A percentile compares a stretch with the other conserved stretches of the same genome.
Evolutionary conservation across 1,140 invertebrate species (phyloP).

Genomic region (Campodea augens): DNA sequence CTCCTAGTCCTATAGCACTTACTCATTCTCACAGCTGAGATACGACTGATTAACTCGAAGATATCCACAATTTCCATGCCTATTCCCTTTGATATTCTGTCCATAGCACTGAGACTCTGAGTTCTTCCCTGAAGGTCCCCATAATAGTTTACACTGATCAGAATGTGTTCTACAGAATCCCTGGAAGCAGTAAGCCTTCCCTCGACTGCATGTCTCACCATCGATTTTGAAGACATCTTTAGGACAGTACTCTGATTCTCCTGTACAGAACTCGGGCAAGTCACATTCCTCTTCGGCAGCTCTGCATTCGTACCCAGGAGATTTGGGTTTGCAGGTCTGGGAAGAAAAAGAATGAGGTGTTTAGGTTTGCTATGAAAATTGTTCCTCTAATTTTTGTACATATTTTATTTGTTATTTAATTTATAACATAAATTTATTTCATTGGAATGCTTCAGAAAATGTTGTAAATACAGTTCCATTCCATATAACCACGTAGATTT

Average conservation of each 20-base stretch:
- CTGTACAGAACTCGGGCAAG: slow-evolving; percentile 86
- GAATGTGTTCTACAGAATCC: slow-evolving; percentile 78
- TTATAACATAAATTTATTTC: too few species aligned
- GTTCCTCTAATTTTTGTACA: too few species aligned
- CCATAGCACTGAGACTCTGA: slow-evolving; percentile 71
- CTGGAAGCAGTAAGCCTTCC: slow-evolving; percentile 75
- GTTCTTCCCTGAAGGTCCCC: slow-evolving; percentile 78
- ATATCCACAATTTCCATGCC: slow-evolving; percentile 90
- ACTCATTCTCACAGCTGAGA: slow-evolving; percentile 47
- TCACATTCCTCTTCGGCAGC: slow-evolving; percentile 73
- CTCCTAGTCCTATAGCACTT: too few species aligned
- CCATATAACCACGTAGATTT: too few species aligned
- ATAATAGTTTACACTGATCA: slow-evolving; percentile 82
- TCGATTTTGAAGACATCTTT: slow-evolving; percentile 78
- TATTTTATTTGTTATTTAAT: too few species aligned
- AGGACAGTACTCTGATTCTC: slow-evolving; percentile 82
- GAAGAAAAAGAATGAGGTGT: too few species aligned
- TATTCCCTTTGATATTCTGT: slow-evolving; percentile 63
- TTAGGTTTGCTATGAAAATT: too few species aligned
- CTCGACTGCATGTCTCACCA: slow-evolving; percentile 54
- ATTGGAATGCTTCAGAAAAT: too few species aligned
- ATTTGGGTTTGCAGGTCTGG: slow-evolving; percentile 50
- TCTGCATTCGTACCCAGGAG: slow-evolving; percentile 59
- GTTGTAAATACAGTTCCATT: too few species aligned
- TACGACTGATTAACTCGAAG: slow-evolving; percentile 53